Percentiles rank a stretch among this genome's conserved stretches.
Evolutionary conservation across 92 coral and sea anemone genomes (phyloP).

Genomic region (Palythoa caribaeorum): DNA sequence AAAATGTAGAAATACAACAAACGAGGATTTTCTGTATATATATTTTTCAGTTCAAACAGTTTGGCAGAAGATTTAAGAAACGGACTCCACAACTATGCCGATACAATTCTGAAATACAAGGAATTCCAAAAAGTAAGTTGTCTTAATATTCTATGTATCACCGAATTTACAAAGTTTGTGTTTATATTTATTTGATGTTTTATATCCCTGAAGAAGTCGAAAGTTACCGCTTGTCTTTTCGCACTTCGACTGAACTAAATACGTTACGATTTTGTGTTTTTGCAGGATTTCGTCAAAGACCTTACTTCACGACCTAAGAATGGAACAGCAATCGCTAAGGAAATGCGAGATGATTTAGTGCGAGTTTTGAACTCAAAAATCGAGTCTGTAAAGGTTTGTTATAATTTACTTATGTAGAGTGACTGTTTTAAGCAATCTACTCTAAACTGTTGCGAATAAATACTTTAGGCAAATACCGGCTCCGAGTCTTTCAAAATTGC

Average conservation of each 20-base stretch:
- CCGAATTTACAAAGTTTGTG: slow-evolving; percentile 40
- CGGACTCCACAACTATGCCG: slow-evolving; percentile 35
- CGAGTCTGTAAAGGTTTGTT: slow-evolving; percentile 78
- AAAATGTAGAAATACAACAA: slow-evolving; percentile 33
- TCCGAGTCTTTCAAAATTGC: slow-evolving; percentile 41
- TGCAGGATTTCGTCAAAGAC: slow-evolving; percentile 51
- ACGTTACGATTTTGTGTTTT: slow-evolving; percentile 39
- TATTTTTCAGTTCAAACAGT: slow-evolving; percentile 57
- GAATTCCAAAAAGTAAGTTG: slow-evolving; percentile 66
- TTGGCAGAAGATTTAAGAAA: slow-evolving; percentile 59
- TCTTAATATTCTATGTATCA: slow-evolving; percentile 30
- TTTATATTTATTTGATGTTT: slow-evolving; percentile 48
- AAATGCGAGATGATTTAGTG: slow-evolving; percentile 65
- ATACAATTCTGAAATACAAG: slow-evolving; percentile 50
- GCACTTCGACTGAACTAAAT: slow-evolving; percentile 35
- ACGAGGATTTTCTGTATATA: slow-evolving; percentile 55
- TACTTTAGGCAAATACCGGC: slow-evolving; percentile 31
- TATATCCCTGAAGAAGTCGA: slow-evolving; percentile 58
- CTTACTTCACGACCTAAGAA: slow-evolving; percentile 36
- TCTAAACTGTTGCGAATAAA: slow-evolving; percentile 70
- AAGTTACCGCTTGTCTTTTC: slow-evolving; percentile 54
- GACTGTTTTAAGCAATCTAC: slow-evolving; percentile 38
- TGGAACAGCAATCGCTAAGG: slow-evolving; percentile 67
- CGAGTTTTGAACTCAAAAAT: slow-evolving; percentile 68
- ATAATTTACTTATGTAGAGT: slow-evolving; percentile 35